These are phyloP conservation scores for Idaea straminata DNA, from an alignment of 2,888 invertebrate species.

Conservation along the genomic window DNA sequence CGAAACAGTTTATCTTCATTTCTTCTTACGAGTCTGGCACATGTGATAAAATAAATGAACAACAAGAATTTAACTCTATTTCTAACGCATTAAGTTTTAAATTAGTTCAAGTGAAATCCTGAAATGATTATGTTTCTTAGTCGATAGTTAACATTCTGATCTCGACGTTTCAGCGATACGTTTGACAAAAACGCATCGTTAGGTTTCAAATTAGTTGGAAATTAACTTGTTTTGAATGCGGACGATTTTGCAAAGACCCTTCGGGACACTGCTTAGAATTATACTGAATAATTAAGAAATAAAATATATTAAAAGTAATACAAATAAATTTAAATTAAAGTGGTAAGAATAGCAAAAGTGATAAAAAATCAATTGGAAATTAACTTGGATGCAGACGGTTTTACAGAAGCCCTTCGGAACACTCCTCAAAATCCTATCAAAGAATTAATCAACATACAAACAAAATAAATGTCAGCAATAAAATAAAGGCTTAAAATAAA, in stretches of 20 bases:
- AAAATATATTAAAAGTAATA: not conserved
- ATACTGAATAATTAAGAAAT: not conserved
- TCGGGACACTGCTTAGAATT: not conserved
- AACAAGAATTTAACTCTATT: constrained; percentile 41
- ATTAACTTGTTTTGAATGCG: constrained; percentile 48
- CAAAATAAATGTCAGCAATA: not conserved
- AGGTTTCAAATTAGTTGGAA: constrained; percentile 66
- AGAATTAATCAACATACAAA: too few relatives aligned
- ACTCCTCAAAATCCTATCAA: too few relatives aligned
- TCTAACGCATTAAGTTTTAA: constrained; percentile 23
- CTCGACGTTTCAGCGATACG: constrained; percentile 64
- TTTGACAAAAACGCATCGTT: constrained; percentile 77
- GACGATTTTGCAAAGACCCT: constrained; percentile 6
- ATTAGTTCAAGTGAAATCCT: constrained; percentile 20
- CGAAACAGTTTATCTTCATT: constrained; percentile 73
- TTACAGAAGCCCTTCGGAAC: too few relatives aligned
- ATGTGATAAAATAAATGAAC: constrained; percentile 41
- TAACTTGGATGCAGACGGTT: too few relatives aligned
- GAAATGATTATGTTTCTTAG: constrained; percentile 61
- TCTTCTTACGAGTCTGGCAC: constrained; percentile 45
- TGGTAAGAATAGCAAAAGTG: not conserved
- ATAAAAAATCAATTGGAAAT: too few relatives aligned
- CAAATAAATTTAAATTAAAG: not conserved
- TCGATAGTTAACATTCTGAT: constrained; percentile 68
- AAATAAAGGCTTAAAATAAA: not conserved